Evolutionary conservation across 2,888 invertebrate genomes (phyloP), one percentile per base, ranked within the genome.

Genomic region (Drosophila flavopinicola): DNA sequence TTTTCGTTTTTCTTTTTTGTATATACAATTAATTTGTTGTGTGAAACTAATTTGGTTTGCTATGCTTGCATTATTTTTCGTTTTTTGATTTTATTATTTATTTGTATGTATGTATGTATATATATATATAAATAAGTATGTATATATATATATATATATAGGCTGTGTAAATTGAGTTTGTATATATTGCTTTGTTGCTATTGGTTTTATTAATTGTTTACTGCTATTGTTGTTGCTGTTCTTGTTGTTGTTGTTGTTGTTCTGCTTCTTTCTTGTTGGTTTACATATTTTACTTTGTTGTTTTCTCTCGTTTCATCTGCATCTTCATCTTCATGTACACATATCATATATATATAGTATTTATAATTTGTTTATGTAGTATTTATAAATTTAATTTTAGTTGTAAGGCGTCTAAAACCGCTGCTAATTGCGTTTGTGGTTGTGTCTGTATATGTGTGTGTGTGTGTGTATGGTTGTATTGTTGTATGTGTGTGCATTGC

Each of bases 371-470:
- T 49, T 54, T 29, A 32, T 41, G 35, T 63, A 59, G 29, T 51
- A 42, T 54, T 60, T 57, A 58, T 75, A 44, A 60, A 63, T 74
- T 58, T 79, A 65, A 59, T 52, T 66, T 69, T 83, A 63, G 38
- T 65, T 54, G 64, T 79, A 79, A 79, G 78, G 78, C 78, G 63
- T 74, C 78, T 79, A 84, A 80, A 76, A 77, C 78, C 78, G 80
- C 80, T 84, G 71, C 84, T 78, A 78, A 66, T 76, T 83, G 80
- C 84, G 60, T 77, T 52, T 42, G 47, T 64, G 42, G 52, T 25
- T 58, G 52, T 65, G 27, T 44, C 7, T 56, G 33, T 51, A 11
- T 49, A 6, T 56, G 17, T 51, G 13, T 13, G 23, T 59, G 15
- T 54, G 1, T 15, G 13, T 49, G 13, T 30, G 20, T 66, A 13